A percentile compares a stretch with the other conserved stretches of the same genome.
phyloP scores from a whole-genome alignment of 2,797 vertebrate genomes.

The Hydrolagus colliei region DNA sequence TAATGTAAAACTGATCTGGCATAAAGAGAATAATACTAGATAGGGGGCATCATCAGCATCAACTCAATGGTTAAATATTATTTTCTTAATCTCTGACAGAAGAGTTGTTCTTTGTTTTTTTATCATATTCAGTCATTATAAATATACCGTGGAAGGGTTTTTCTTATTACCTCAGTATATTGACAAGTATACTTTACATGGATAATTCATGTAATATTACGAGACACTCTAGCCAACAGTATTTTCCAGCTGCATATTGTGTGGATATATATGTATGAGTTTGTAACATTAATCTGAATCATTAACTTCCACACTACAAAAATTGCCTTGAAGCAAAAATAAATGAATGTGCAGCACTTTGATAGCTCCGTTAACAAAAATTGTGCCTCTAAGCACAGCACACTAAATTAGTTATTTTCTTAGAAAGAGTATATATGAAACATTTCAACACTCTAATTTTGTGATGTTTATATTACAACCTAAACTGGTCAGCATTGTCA shows the following conservation, averaged over 20 bases:
- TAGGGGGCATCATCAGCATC: too few species aligned
- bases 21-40: too few species aligned
- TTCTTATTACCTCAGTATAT: too few species aligned
- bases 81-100: background rate
- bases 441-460: too few species aligned
- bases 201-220: background rate
- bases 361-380: background rate
- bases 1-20: too few species aligned
- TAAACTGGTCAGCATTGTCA: too few species aligned
- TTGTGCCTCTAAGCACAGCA: background rate
- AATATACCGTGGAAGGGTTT: background rate
- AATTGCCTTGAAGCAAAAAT: background rate
- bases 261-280: background rate
- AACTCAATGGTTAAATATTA: too few species aligned
- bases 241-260: background rate
- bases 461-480: too few species aligned
- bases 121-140: background rate
- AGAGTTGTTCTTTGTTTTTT: background rate
- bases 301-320: background rate
- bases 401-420: background rate
- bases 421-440: too few species aligned
- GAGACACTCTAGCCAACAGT: background rate
- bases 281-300: background rate
- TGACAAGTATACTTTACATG: background rate
- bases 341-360: background rate